Base-by-base conservation (phyloP, 1,140 invertebrate genomes). In the Diachasmimorpha longicaudata region DNA sequence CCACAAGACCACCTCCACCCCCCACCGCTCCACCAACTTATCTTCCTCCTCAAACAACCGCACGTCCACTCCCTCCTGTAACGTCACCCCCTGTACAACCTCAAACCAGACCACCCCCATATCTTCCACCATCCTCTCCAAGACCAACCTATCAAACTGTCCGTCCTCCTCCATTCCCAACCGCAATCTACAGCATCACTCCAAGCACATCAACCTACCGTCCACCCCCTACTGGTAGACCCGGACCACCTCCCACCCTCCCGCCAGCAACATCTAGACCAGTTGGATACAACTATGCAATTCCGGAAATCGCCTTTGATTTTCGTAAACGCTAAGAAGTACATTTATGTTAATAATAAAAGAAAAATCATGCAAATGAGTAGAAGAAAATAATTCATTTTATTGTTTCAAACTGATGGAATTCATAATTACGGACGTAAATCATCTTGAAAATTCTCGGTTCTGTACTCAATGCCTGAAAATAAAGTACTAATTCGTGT, bases 271-370 rank as follows among this genome's bases (percentile, higher is more conserved):
- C 87, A 0, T 48, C 70, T 6, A 83, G 71, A 72, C 82, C 86
- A 3, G 73, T 78, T 39, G 88, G 88, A 52, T 89, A 89, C 52
- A 82, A 83, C 67, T 89, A 89, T 52, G 80, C 80, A 0, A 85
- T 88, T 21, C 88, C 88, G 0, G 85, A 89, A 4, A 85, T 86
- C 19, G 80, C 85, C 6, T 85, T 89, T 23, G 82, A 86, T 9
- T 83, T 81, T 31, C 81, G 84, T 14, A 86, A 83, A 74, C 82
- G 82, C 77, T 84, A 69, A 82, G 9, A 23, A 36, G 4, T 63
- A 13, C 4, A 19, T 63, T 25, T 52, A 16, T n/a, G 14, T 52
- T 52, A 52, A 52, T 10, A 25, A 23, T 63, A 13, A 14, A 9
- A 58, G n/a, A 58, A 8, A 25, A 25, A 25, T 55, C n/a, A 25